Evolutionary conservation across 2,888 invertebrate species (phyloP), one percentile per base, ranked within the genome.

Genomic region (Calliopum simillimum): DNA sequence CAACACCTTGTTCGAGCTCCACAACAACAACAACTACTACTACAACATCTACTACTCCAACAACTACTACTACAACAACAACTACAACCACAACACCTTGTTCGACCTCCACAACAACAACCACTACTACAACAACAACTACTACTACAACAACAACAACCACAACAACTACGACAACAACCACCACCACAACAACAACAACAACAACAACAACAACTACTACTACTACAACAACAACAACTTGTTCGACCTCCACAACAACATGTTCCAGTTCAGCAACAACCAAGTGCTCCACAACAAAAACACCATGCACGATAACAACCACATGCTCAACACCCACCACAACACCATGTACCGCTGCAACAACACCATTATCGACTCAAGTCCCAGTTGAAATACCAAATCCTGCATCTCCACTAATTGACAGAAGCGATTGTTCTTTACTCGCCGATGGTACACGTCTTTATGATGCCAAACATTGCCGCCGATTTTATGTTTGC

Each of bases 401-500:
- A 5, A 12, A 16, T 11, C 5, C 16, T 19, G 19, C 49, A 16
- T 19, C 49, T 13, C 16, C 49, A 49, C 49, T 16, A 6, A 19
- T 16, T 19, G 59, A 59, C 11, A 1, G n/a, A 3, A 59, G 53
- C 21, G 68, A 68, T 21, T 69, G 68, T 53, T 41, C 12, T 13
- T 46, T 23, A 4, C 62, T 16, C 4, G 14, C 19, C 16, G 65
- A 65, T 21, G 65, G 53, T 25, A 58, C 59, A 14, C n/a, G 25
- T 13, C 46, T 70, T 13, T 33, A 43, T 21, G 58, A 70, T 53
- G 23, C 49, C 2, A 65, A 53, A 43, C 64, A 65, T 55, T 65
- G 65, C 41, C 65, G 51, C 23, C 49, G 59, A n/a, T 70, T 56
- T 14, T 64, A 65, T 19, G 47, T 58, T 49, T 69, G 68, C n/a